phyloP scores from a whole-genome alignment of 2,888 invertebrate species.

The Chrysolina oricalcia region DNA sequence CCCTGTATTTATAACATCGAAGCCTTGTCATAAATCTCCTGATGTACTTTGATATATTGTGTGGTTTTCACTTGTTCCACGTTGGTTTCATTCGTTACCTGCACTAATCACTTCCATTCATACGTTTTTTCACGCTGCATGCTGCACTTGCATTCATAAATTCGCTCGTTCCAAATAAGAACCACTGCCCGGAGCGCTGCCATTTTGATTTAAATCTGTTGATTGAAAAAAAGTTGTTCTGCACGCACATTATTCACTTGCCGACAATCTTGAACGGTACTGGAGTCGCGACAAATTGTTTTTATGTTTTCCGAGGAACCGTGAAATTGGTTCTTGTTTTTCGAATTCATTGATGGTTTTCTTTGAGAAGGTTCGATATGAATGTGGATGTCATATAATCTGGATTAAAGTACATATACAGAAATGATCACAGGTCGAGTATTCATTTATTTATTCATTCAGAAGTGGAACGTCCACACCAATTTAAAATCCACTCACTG shows the following conservation, averaged over 20 bases:
- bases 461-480: too few relatives aligned
- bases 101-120: slow-evolving; percentile 6
- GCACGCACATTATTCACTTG: slow-evolving; percentile 43
- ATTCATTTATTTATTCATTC: too few relatives aligned
- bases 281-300: slow-evolving; percentile 40
- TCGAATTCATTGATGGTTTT: background rate
- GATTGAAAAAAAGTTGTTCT: slow-evolving; percentile 44
- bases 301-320: slow-evolving; percentile 33
- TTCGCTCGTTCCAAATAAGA: slow-evolving; percentile 44
- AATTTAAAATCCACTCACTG: too few relatives aligned
- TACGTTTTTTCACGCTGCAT: slow-evolving; percentile 22
- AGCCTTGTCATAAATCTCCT: background rate
- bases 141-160: slow-evolving; percentile 42
- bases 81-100: slow-evolving; percentile 14
- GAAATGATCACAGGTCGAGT: too few relatives aligned
- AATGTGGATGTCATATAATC: too few relatives aligned
- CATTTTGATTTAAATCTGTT: slow-evolving; percentile 44
- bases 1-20: background rate
- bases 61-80: background rate
- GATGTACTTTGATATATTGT: background rate
- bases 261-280: slow-evolving; percentile 40
- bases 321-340: slow-evolving; percentile 25
- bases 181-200: slow-evolving; percentile 33
- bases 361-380: background rate
- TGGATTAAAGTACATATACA: too few relatives aligned